Percentiles rank a stretch among this genome's conserved stretches.
Conservation (phyloP, 2,797 vertebrate species). For the Falco novaeseelandiae region DNA sequence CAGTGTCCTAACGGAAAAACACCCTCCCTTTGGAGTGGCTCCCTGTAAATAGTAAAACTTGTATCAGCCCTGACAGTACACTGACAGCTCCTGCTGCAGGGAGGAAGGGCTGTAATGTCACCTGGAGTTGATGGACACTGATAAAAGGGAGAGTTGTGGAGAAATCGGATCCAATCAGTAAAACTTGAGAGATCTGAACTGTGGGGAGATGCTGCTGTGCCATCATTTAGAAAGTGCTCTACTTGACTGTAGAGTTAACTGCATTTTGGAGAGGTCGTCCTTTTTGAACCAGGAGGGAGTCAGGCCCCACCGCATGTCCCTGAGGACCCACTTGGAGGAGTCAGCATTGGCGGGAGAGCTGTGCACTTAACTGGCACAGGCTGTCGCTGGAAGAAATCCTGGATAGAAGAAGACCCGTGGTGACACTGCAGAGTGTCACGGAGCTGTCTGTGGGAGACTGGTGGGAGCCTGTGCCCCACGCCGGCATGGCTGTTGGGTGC, state of each 20-base stretch:
- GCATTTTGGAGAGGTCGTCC: constrained; percentile 87
- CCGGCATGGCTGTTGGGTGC: accelerated
- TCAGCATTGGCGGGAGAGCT: constrained; percentile 70
- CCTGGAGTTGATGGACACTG: not conserved
- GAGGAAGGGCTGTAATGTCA: not conserved
- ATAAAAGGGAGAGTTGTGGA: accelerated
- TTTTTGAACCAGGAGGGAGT: constrained; percentile 93
- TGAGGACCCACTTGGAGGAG: constrained; percentile 86
- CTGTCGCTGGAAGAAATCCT: not conserved
- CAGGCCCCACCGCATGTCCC: constrained; percentile 95
- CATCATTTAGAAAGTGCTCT: accelerated
- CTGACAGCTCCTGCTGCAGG: accelerated
- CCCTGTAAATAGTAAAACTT: accelerated
- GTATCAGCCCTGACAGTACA: accelerated
- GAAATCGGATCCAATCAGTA: accelerated
- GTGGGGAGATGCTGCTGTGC: accelerated
- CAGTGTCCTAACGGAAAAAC: not conserved
- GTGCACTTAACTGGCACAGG: accelerated
- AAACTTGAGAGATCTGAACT: accelerated
- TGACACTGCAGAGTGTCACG: accelerated
- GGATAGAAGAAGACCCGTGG: accelerated
- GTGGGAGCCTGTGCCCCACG: not conserved
- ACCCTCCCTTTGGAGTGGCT: not conserved
- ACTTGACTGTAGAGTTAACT: constrained; percentile 30
- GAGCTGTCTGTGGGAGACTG: accelerated